phyloP scores from a whole-genome alignment of 2,113 vertebrate species.

The Tauraco erythrolophus region DNA sequence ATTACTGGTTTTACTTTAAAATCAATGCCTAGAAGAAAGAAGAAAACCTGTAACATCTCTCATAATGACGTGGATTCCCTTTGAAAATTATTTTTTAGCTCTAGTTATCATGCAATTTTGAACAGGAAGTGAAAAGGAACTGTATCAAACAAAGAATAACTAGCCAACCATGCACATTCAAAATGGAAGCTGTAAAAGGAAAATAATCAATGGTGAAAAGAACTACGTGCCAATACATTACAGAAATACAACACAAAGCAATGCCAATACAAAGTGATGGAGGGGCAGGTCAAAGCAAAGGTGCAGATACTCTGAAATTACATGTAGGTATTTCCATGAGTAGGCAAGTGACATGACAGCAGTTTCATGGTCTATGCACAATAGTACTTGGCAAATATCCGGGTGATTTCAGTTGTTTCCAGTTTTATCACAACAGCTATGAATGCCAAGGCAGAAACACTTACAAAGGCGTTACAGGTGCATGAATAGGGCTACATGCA shows the following conservation, averaged over 20 bases:
- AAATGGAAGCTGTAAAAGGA: background rate
- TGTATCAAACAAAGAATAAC: background rate
- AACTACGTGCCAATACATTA: background rate
- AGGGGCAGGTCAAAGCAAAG: background rate
- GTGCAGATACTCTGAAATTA: background rate
- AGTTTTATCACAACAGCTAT: background rate
- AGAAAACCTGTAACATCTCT: slow-evolving; percentile 16
- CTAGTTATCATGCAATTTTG: background rate
- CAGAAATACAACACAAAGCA: background rate
- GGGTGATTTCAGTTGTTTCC: background rate
- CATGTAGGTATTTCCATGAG: background rate
- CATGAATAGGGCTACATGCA: background rate
- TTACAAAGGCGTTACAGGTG: background rate
- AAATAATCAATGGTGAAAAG: background rate
- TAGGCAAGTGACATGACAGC: background rate
- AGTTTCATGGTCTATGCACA: background rate
- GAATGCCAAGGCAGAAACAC: background rate
- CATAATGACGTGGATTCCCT: background rate
- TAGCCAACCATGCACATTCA: background rate
- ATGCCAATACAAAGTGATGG: background rate
- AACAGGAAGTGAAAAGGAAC: background rate
- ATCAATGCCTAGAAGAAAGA: slow-evolving; percentile 74
- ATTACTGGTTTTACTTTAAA: slow-evolving; percentile 75
- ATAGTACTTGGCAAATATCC: background rate
- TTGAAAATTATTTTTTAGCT: background rate